These are phyloP conservation scores for Brachypteracias leptosomus DNA, from an alignment of 2,113 vertebrate genomes.

Conservation along the genomic window DNA sequence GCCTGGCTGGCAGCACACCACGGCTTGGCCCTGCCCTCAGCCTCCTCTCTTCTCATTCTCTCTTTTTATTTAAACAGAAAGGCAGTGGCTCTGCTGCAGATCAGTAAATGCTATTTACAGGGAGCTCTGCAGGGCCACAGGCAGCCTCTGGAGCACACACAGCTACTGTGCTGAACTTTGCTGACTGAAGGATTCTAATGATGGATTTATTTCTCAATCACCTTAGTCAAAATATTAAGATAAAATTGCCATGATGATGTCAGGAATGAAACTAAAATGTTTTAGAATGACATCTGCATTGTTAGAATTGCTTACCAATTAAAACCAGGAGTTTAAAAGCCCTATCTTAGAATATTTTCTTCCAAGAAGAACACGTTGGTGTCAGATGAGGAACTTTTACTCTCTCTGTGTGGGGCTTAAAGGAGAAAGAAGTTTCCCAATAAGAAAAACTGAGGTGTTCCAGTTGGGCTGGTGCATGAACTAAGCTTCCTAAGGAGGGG, in stretches of 20 bases:
- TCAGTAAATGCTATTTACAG: background rate
- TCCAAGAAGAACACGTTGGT: background rate
- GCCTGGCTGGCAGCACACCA: background rate
- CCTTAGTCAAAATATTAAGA: background rate
- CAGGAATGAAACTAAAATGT: background rate
- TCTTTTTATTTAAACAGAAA: background rate
- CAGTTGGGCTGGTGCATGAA: no score
- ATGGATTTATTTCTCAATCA: background rate
- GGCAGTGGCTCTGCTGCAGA: background rate
- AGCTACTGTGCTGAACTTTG: background rate
- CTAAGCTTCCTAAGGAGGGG: background rate
- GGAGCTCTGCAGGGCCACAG: background rate
- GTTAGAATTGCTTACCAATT: background rate
- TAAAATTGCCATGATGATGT: background rate
- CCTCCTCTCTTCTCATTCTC: background rate
- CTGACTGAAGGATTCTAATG: background rate
- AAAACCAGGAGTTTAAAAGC: background rate
- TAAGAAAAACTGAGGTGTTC: background rate
- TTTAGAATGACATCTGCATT: background rate
- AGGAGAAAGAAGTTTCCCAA: background rate
- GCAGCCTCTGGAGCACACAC: background rate
- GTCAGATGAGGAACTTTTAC: background rate
- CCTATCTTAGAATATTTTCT: background rate
- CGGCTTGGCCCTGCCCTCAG: background rate
- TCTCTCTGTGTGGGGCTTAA: background rate